Conservation (phyloP, 2,797 vertebrate species). For the Pseudochirops cupreus region DNA sequence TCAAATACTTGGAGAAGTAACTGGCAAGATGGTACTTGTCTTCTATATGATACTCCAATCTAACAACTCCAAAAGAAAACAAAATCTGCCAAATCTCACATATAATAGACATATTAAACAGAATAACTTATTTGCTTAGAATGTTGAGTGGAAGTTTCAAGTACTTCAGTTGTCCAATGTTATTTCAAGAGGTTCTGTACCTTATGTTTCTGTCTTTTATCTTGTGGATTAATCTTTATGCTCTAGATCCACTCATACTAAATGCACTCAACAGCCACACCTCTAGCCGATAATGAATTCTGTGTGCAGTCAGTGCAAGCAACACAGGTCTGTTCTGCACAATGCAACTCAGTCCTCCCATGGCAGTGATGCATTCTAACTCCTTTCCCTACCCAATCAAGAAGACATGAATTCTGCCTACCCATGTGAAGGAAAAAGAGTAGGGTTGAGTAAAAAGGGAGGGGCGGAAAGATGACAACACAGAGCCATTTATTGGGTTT, state of each 20-base stretch:
- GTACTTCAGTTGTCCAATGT: no score
- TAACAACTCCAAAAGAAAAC: not conserved
- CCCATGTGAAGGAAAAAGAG: not conserved
- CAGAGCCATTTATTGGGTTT: not conserved
- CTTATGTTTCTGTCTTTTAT: no score
- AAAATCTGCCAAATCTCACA: not conserved
- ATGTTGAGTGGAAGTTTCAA: no score
- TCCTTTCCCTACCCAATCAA: not conserved
- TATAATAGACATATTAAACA: no score
- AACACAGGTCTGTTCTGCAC: not conserved
- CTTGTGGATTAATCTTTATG: no score
- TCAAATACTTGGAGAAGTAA: not conserved
- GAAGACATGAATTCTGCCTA: not conserved
- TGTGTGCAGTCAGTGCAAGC: not conserved
- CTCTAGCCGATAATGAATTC: no score
- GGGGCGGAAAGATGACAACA: not conserved
- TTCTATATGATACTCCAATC: not conserved
- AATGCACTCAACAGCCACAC: not conserved
- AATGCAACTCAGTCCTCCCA: not conserved
- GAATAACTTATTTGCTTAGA: no score
- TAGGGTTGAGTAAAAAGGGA: not conserved
- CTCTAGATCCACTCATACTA: no score
- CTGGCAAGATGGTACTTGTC: not conserved
- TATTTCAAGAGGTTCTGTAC: no score
- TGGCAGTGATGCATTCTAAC: not conserved